Conservation (phyloP, 2,797 vertebrate genomes). For the Diplodus sargus region DNA sequence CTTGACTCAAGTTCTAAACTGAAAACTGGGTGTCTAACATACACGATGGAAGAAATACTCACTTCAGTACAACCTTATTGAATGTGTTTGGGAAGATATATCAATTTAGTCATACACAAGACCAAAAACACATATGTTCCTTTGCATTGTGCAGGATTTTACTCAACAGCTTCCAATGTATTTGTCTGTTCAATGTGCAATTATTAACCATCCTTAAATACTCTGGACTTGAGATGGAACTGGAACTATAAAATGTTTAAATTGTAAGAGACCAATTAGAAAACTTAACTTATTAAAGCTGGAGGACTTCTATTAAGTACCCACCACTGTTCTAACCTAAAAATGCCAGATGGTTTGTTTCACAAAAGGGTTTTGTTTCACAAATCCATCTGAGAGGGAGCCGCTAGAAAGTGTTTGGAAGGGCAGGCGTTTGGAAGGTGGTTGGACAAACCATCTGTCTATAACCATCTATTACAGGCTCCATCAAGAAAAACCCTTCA, state of each 20-base stretch:
- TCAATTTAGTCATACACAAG: conserved; percentile 17
- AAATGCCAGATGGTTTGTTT: too few species aligned
- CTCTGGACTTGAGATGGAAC: neutral
- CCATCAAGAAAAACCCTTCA: too few species aligned
- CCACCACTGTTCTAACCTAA: too few species aligned
- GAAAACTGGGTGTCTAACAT: conserved; percentile 49
- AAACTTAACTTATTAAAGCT: neutral
- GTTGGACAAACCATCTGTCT: too few species aligned
- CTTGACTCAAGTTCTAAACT: conserved; percentile 62
- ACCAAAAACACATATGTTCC: neutral
- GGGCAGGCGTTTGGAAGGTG: too few species aligned
- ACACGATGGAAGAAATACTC: conserved; percentile 32
- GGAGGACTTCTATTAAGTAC: neutral
- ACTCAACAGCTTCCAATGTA: conserved; percentile 1
- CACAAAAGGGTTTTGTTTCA: too few species aligned
- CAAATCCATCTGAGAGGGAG: too few species aligned
- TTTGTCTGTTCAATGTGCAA: neutral
- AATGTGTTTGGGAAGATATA: conserved; percentile 32
- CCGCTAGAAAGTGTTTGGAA: too few species aligned
- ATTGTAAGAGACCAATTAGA: conserved; percentile 7
- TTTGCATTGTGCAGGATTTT: conserved; percentile 11
- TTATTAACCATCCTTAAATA: conserved; percentile 4
- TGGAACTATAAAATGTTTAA: neutral
- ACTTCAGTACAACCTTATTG: conserved; percentile 11
- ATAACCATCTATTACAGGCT: too few species aligned